phyloP scores from a whole-genome alignment of 2,797 vertebrate species.

The Amblyopsis hoosieri region DNA sequence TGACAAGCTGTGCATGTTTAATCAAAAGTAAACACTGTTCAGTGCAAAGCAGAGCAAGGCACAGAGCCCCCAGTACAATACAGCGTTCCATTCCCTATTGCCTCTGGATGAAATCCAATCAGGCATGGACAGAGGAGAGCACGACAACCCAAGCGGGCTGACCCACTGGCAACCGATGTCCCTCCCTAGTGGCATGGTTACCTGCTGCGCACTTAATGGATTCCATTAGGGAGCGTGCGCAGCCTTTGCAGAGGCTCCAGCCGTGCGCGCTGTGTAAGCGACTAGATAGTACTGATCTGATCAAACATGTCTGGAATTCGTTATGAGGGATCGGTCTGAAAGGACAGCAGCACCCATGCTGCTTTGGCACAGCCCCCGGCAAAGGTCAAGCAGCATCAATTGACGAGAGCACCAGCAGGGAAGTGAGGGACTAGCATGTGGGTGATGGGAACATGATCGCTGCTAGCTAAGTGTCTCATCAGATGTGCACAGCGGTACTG shows the following conservation, averaged over 20 bases:
- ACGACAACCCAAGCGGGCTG: slow-evolving; percentile 6
- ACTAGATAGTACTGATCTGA: slow-evolving; percentile 28
- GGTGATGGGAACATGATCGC: slow-evolving; percentile 2
- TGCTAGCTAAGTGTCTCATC: slow-evolving; percentile 33
- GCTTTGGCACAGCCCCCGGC: slow-evolving; percentile 21
- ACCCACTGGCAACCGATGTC: slow-evolving; percentile 13
- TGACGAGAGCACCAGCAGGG: slow-evolving; percentile 4
- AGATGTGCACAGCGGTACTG: slow-evolving; percentile 1
- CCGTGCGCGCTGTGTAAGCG: neutral
- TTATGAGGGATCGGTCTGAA: slow-evolving; percentile 24
- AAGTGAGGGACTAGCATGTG: neutral
- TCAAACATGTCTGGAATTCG: slow-evolving; percentile 29
- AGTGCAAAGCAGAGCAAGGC: too few species aligned
- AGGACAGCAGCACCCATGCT: slow-evolving; percentile 6
- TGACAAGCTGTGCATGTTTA: too few species aligned
- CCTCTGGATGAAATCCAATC: neutral
- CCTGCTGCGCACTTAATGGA: slow-evolving; percentile 43
- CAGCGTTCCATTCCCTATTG: neutral
- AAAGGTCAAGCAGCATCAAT: slow-evolving; percentile 39
- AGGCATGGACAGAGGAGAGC: slow-evolving; percentile 21
- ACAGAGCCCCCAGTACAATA: too few species aligned
- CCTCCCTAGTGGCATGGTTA: slow-evolving; percentile 7
- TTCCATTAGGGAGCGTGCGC: slow-evolving; percentile 19
- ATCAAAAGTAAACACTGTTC: too few species aligned
- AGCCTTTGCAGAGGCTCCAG: slow-evolving; percentile 8